Percentiles rank a stretch among this genome's conserved stretches.
Conservation (phyloP, 2,888 invertebrate species). For the Anticlea derivata region DNA sequence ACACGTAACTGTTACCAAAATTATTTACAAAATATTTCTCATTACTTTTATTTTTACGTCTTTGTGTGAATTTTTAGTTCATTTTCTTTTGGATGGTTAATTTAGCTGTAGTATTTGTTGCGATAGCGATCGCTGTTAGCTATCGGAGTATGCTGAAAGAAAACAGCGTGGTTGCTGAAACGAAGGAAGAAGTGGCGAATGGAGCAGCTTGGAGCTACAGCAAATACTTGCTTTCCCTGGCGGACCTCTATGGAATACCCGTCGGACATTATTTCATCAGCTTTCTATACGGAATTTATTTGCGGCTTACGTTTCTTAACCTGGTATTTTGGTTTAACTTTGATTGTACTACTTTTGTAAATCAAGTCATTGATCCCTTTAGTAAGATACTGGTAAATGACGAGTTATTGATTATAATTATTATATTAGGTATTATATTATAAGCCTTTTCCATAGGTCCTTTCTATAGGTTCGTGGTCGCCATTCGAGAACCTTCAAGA, state of each 20-base stretch:
- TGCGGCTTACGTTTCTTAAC: constrained; percentile 55
- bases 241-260: constrained; percentile 53
- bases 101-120: constrained; percentile 40
- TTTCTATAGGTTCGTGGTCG: too few species aligned
- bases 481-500: too few species aligned
- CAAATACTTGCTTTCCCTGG: constrained; percentile 43
- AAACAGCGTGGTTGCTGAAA: constrained; percentile 30
- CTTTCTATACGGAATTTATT: constrained; percentile 50
- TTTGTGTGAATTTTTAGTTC: constrained; percentile 26
- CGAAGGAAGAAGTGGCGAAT: constrained; percentile 35
- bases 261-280: constrained; percentile 51
- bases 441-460: too few species aligned
- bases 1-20: constrained; percentile 24
- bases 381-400: not conserved
- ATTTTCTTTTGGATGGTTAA: constrained; percentile 44
- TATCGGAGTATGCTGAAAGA: constrained; percentile 43
- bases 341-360: not conserved
- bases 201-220: constrained; percentile 38
- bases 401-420: too few species aligned
- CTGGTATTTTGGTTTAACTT: constrained; percentile 43
- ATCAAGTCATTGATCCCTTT: not conserved
- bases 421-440: too few species aligned
- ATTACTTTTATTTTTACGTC: constrained; percentile 21
- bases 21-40: constrained; percentile 25
- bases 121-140: constrained; percentile 37